Percentiles rank a stretch among this genome's conserved stretches.
Conservation (phyloP, 2,888 invertebrate species). For the Gisinianus flammeolus region DNA sequence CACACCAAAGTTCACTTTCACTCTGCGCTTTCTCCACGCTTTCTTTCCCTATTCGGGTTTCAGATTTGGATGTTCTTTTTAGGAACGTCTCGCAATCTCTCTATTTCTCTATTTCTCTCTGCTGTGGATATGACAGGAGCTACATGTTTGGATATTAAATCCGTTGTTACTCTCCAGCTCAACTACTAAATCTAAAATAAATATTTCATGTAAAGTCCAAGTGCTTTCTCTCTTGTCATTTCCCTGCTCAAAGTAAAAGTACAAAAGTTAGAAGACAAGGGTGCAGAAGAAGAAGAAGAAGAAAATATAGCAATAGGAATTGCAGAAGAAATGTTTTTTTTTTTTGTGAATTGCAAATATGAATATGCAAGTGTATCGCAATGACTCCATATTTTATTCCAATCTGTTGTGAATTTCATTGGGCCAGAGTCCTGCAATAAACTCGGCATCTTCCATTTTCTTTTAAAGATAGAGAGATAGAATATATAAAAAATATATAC, state of each 20-base stretch:
- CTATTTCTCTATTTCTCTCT: not conserved
- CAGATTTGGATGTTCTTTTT: not conserved
- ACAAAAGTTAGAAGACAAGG: no score
- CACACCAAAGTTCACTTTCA: not conserved
- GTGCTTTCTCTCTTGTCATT: not conserved
- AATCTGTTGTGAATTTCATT: no score
- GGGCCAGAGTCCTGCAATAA: no score
- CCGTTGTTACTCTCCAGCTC: not conserved
- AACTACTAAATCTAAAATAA: not conserved
- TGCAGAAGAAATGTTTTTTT: not conserved
- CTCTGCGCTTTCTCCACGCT: not conserved
- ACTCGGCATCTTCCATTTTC: no score
- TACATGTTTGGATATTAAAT: no score
- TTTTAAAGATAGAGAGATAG: no score
- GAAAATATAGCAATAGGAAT: not conserved
- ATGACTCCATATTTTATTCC: no score
- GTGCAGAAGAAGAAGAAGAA: not conserved
- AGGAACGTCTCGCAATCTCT: not conserved
- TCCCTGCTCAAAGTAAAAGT: no score
- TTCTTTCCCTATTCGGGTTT: not conserved
- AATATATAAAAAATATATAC: no score
- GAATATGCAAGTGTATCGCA: no score
- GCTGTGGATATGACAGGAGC: not conserved
- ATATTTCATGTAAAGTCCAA: not conserved
- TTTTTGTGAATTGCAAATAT: no score